Evolutionary conservation across 2,113 vertebrate genomes (phyloP).

Genomic region (Pelvicachromis taeniatus): DNA sequence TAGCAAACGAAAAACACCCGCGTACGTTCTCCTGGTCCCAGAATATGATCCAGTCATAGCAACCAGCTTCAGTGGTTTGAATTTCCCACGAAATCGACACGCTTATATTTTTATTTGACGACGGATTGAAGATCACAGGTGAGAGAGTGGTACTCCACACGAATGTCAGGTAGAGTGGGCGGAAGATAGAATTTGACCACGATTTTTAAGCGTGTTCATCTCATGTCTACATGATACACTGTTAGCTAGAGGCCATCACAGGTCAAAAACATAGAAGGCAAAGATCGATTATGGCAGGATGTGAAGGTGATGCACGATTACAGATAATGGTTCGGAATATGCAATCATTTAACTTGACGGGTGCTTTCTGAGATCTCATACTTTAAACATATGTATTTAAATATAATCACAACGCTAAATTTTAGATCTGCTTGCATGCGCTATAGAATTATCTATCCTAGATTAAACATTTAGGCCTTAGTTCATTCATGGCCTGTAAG

Average conservation of each 20-base stretch:
- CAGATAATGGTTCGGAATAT: not conserved
- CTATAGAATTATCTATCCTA: not conserved
- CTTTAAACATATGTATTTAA: no score
- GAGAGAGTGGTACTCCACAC: not conserved
- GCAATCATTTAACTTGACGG: not conserved
- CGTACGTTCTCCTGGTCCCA: not conserved
- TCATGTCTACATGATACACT: not conserved
- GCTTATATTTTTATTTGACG: not conserved
- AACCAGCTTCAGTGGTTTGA: not conserved
- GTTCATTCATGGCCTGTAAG: not conserved
- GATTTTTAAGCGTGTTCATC: not conserved
- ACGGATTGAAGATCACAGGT: constrained; percentile 3
- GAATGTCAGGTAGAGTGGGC: not conserved
- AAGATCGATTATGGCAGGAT: not conserved
- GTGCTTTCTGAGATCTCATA: not conserved
- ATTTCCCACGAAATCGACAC: not conserved
- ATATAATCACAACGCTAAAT: not conserved
- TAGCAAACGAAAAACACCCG: constrained; percentile 37
- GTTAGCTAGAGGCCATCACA: not conserved
- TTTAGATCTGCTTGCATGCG: not conserved
- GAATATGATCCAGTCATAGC: not conserved
- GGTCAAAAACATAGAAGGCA: not conserved
- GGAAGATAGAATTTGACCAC: not conserved
- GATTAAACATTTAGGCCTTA: not conserved
- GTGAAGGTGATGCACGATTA: not conserved